phyloP scores from a whole-genome alignment of 2,113 vertebrate genomes.

The Sciurus niger region DNA sequence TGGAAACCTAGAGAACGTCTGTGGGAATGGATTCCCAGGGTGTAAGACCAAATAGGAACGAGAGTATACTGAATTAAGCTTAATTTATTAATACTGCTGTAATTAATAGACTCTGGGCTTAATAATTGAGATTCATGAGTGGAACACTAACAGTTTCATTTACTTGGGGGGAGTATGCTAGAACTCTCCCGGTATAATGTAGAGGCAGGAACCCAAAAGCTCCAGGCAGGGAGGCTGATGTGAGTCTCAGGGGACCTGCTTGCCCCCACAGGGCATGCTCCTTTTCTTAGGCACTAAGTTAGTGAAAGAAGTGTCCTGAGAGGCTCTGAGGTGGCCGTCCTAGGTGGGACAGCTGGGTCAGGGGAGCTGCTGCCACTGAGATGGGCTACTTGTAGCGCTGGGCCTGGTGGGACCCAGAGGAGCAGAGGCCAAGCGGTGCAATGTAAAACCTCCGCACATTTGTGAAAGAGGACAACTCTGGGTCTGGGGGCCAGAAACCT shows the following conservation, averaged over 20 bases:
- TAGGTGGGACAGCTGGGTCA: neutral
- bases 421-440: neutral
- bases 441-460: neutral
- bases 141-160: neutral
- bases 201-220: neutral
- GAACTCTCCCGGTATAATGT: neutral
- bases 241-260: neutral
- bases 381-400: neutral
- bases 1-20: neutral
- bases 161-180: neutral
- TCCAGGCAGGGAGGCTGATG: neutral
- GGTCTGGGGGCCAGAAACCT: neutral
- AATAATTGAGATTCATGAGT: neutral
- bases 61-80: neutral
- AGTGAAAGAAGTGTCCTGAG: neutral
- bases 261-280: neutral
- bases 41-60: neutral
- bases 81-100: neutral
- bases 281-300: fast-evolving
- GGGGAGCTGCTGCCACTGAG: neutral
- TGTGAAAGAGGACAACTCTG: neutral
- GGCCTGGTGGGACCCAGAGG: neutral
- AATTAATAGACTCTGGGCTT: neutral
- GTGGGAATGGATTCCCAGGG: neutral
- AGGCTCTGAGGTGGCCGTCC: neutral